Percentiles rank a stretch among this genome's conserved stretches.
Conservation (phyloP, 2,113 vertebrate species). For the Phrynocephalus versicolor region DNA sequence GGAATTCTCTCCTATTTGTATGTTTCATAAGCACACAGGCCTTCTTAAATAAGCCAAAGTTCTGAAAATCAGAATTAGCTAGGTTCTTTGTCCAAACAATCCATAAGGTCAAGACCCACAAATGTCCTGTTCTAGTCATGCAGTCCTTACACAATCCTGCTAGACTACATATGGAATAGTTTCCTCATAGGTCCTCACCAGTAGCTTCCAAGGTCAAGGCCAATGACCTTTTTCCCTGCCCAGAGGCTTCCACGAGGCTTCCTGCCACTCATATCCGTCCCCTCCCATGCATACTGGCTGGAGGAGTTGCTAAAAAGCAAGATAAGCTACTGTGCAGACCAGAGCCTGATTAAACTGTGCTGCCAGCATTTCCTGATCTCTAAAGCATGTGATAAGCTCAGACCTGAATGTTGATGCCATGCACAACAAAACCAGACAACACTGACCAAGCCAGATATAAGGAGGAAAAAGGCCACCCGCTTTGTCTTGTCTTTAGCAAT, state of each 20-base stretch:
- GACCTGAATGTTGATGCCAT: slow-evolving; percentile 26
- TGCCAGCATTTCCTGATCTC: slow-evolving; percentile 23
- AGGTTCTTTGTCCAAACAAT: too few relatives aligned
- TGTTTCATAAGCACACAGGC: too few relatives aligned
- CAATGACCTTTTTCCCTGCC: neutral
- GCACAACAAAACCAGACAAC: neutral
- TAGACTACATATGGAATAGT: neutral
- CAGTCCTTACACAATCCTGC: too few relatives aligned
- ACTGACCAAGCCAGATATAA: neutral
- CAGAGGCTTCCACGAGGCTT: neutral
- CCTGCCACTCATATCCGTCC: neutral
- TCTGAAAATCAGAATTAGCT: too few relatives aligned
- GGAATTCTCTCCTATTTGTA: too few relatives aligned
- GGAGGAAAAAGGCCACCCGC: neutral
- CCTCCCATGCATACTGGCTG: neutral
- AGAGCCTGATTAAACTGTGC: slow-evolving; percentile 26
- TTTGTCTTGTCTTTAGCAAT: neutral
- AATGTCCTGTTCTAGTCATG: neutral
- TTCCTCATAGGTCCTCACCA: neutral
- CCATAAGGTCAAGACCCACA: too few relatives aligned
- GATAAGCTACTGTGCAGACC: neutral
- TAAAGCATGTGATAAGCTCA: neutral
- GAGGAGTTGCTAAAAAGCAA: slow-evolving; percentile 24
- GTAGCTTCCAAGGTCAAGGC: slow-evolving; percentile 15
- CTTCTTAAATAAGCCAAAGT: too few relatives aligned